Conservation (phyloP, 2,888 invertebrate species). For the Lydus trimaculatus region DNA sequence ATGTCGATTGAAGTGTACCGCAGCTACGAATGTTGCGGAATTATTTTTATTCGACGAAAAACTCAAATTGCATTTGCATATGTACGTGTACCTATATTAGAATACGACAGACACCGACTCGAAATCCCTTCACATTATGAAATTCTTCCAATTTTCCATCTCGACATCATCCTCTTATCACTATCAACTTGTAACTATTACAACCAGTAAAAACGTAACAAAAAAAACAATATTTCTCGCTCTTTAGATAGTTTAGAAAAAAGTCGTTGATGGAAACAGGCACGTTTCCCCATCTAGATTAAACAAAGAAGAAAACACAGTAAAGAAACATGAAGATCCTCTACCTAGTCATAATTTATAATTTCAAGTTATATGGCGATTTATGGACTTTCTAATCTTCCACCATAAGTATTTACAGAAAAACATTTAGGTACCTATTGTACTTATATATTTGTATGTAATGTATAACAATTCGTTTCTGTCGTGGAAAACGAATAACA, state of each 20-base stretch:
- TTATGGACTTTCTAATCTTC: neutral
- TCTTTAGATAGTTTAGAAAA: neutral
- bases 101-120: conserved; percentile 34
- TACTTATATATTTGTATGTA: conserved; percentile 29
- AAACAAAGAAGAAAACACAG: neutral
- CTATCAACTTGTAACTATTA: neutral
- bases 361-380: neutral
- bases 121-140: neutral
- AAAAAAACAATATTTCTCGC: neutral
- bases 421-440: neutral
- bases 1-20: conserved; percentile 47
- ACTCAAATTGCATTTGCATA: conserved; percentile 59
- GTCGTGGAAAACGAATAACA: conserved; percentile 45
- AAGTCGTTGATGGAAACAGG: neutral
- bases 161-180: neutral
- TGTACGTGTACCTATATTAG: no score
- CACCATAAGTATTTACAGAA: neutral
- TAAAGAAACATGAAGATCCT: neutral
- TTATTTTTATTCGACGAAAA: conserved; percentile 51
- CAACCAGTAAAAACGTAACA: neutral
- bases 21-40: conserved; percentile 40
- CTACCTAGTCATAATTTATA: neutral
- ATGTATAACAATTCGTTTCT: conserved; percentile 31
- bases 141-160: conserved; percentile 2
- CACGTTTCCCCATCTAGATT: conserved; percentile 1